Conservation (phyloP, 1,140 invertebrate species). For the Leptinotarsa texana region DNA sequence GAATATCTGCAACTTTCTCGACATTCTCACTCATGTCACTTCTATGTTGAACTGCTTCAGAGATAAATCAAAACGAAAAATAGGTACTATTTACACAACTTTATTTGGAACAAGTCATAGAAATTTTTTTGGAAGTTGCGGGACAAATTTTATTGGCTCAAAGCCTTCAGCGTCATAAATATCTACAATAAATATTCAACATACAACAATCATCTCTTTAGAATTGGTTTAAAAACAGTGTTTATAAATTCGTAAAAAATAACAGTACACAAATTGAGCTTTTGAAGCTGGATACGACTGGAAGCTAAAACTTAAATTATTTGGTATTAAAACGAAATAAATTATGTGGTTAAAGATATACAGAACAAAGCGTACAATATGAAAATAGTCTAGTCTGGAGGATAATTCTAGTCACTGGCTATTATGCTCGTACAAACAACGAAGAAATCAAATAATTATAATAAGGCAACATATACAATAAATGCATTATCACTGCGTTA, state of each 20-base stretch:
- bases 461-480: background rate
- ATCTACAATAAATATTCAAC: conserved; percentile 9
- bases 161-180: background rate
- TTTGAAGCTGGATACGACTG: conserved; percentile 9
- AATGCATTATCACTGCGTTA: background rate
- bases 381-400: background rate
- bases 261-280: conserved; percentile 24
- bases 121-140: conserved; percentile 7
- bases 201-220: background rate
- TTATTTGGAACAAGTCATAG: conserved; percentile 17
- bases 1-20: too few relatives aligned
- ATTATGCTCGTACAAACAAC: too few relatives aligned
- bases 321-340: conserved; percentile 11
- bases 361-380: conserved; percentile 2
- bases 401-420: too few relatives aligned
- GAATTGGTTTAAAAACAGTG: background rate
- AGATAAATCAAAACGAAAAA: background rate
- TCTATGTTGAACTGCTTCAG: too few relatives aligned
- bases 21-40: too few relatives aligned
- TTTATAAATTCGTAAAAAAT: conserved; percentile 14
- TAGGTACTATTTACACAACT: conserved; percentile 16
- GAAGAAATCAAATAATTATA: too few relatives aligned
- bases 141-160: conserved; percentile 2
- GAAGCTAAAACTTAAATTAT: conserved; percentile 18
- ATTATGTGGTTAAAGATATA: conserved; percentile 1